Conservation (phyloP, 64 coral and sea anemone species). For the Montipora cactus region DNA sequence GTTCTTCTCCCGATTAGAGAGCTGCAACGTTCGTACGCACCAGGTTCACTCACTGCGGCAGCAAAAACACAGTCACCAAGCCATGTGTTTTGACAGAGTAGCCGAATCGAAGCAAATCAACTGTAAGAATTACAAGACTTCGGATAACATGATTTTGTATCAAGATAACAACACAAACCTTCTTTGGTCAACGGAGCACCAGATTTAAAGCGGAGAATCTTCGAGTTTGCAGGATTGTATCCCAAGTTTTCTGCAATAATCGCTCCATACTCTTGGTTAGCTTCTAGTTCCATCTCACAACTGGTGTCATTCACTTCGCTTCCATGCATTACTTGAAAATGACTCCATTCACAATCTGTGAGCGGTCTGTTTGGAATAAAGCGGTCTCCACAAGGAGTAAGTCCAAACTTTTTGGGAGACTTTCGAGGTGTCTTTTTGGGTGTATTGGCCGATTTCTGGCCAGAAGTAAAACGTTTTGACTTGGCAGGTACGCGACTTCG, state of each 20-base stretch:
- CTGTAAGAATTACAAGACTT: too few species aligned
- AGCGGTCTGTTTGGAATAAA: slow-evolving; percentile 77
- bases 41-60: too few species aligned
- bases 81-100: too few species aligned
- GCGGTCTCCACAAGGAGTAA: slow-evolving; percentile 56
- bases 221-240: slow-evolving; percentile 1
- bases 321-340: slow-evolving; percentile 73
- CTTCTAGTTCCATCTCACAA: slow-evolving; percentile 34
- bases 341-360: slow-evolving; percentile 71
- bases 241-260: slow-evolving; percentile 37
- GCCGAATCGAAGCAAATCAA: too few species aligned
- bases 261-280: slow-evolving; percentile 19
- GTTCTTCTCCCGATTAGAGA: too few species aligned
- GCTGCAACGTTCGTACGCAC: too few species aligned
- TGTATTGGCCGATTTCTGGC: slow-evolving; percentile 29
- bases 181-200: slow-evolving; percentile 69
- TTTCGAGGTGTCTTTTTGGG: slow-evolving; percentile 67
- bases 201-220: slow-evolving; percentile 84
- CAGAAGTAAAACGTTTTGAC: not conserved
- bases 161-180: slow-evolving; percentile 28
- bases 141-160: not conserved
- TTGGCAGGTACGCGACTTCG: not conserved
- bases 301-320: not conserved
- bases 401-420: slow-evolving; percentile 25
- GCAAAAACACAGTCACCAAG: too few species aligned